Evolutionary conservation across 2,888 invertebrate species (phyloP).

Genomic region (Hermaeophaga mercurialis): DNA sequence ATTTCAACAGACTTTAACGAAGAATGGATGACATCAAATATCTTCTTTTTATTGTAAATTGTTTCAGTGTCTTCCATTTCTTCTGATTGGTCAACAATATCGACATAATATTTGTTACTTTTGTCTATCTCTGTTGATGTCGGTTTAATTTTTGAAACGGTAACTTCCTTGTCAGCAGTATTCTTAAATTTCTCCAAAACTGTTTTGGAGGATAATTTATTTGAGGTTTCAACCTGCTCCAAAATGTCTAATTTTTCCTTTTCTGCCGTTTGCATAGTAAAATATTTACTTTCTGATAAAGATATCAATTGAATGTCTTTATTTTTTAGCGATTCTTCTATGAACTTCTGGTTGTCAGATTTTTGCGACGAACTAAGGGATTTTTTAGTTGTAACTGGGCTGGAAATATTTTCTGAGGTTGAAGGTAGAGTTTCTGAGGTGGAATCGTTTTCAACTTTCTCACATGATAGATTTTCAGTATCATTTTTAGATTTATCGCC

Average conservation of each 20-base stretch:
- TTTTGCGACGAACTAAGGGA: background rate
- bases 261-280: background rate
- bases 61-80: background rate
- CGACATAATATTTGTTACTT: conserved; percentile 4
- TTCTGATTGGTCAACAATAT: conserved; percentile 22
- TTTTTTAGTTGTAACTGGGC: background rate
- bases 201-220: too few relatives aligned
- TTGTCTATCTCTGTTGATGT: background rate
- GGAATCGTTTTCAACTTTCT: background rate
- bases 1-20: conserved; percentile 34
- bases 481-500: background rate
- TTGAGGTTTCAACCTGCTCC: background rate
- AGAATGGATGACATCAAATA: conserved; percentile 48
- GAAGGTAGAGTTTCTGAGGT: background rate
- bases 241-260: background rate
- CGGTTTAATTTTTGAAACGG: background rate
- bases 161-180: background rate
- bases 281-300: background rate
- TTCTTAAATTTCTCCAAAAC: too few relatives aligned
- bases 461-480: background rate
- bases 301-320: background rate
- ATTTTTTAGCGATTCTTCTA: background rate
- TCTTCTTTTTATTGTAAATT: conserved; percentile 22
- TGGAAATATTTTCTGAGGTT: background rate
- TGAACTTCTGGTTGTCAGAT: background rate